Conservation (phyloP, 2,797 vertebrate species). For the Aeoliscus strigatus region DNA sequence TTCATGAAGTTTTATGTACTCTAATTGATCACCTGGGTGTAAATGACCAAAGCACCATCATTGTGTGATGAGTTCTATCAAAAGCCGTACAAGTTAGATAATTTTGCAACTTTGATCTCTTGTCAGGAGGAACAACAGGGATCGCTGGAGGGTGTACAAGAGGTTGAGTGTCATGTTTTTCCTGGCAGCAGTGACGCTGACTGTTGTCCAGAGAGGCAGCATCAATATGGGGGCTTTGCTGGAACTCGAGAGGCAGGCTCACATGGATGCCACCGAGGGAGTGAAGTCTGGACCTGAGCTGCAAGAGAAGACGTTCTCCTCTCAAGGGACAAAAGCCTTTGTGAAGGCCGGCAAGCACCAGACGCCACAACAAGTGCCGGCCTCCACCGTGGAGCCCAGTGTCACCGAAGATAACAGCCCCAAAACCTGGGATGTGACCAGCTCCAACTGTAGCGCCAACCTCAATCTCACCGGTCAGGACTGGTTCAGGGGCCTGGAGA, state of each 20-base stretch:
- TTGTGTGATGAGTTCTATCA: too few species aligned
- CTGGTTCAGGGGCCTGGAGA: slow-evolving; percentile 83
- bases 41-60: too few species aligned
- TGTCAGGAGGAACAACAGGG: slow-evolving; percentile 77
- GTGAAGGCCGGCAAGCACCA: slow-evolving; percentile 73
- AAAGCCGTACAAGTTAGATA: too few species aligned
- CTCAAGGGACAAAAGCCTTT: slow-evolving; percentile 58
- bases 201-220: slow-evolving; percentile 79
- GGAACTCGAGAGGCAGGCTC: slow-evolving; percentile 64
- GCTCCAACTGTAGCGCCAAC: slow-evolving; percentile 85
- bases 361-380: not conserved
- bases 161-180: slow-evolving; percentile 78
- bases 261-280: slow-evolving; percentile 38
- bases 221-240: slow-evolving; percentile 70
- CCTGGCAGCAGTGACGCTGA: slow-evolving; percentile 78
- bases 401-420: slow-evolving; percentile 3
- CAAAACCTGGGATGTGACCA: slow-evolving; percentile 81
- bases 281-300: slow-evolving; percentile 10
- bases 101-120: slow-evolving; percentile 15
- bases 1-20: too few species aligned
- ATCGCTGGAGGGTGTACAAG: slow-evolving; percentile 80
- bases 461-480: slow-evolving; percentile 76
- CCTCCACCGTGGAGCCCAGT: slow-evolving; percentile 3
- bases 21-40: too few species aligned
- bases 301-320: slow-evolving; percentile 41